phyloP scores from a whole-genome alignment of 2,797 vertebrate genomes.

The Xenentodon cancila region DNA sequence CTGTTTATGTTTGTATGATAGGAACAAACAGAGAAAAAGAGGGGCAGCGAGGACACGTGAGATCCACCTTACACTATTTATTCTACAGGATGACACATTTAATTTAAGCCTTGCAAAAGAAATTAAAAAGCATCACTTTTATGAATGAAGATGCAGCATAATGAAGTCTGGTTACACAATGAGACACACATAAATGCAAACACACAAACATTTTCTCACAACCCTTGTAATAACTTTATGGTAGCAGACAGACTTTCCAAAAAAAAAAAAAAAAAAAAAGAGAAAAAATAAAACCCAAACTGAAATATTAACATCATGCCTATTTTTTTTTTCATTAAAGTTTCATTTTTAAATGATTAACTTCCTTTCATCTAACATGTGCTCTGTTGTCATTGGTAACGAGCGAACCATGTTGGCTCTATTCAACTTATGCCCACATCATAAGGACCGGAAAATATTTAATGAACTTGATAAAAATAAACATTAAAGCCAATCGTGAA shows the following conservation, averaged over 20 bases:
- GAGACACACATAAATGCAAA: slow-evolving; percentile 17
- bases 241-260: background rate
- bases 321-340: too few relatives aligned
- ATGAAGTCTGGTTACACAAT: slow-evolving; percentile 53
- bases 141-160: slow-evolving; percentile 76
- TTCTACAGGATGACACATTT: slow-evolving; percentile 77
- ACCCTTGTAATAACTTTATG: background rate
- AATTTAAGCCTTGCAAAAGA: slow-evolving; percentile 74
- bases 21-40: slow-evolving; percentile 40
- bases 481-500: slow-evolving; percentile 10
- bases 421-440: background rate
- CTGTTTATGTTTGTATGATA: slow-evolving; percentile 51
- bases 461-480: background rate
- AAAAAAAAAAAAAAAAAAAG: too few relatives aligned
- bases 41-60: slow-evolving; percentile 39
- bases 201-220: background rate
- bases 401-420: background rate
- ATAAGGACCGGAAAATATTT: slow-evolving; percentile 2
- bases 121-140: slow-evolving; percentile 76
- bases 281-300: too few relatives aligned
- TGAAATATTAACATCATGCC: too few relatives aligned
- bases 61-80: slow-evolving; percentile 65
- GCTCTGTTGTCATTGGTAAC: too few relatives aligned
- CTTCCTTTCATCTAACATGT: too few relatives aligned
- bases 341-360: too few relatives aligned